phyloP scores from a whole-genome alignment of 2,797 vertebrate species.

The Neopelma chrysocephalum region DNA sequence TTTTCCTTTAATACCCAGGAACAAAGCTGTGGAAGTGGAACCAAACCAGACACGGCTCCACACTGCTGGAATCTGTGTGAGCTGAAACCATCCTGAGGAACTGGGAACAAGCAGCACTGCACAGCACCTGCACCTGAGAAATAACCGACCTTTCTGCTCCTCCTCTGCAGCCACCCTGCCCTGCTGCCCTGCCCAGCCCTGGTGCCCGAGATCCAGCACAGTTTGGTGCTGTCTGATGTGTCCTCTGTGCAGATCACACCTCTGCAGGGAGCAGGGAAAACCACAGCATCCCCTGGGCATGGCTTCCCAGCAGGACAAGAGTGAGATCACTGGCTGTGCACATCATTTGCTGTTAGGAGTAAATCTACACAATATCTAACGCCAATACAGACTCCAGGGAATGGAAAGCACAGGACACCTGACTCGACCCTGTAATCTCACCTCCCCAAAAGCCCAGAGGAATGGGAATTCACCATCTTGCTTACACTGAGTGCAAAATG shows the following conservation, averaged over 20 bases:
- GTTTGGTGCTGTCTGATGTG: fast-evolving
- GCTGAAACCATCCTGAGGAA: background rate
- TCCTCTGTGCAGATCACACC: background rate
- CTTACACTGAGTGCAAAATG: background rate
- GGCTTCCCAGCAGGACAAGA: background rate
- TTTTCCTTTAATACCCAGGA: background rate
- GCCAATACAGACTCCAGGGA: background rate
- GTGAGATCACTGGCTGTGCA: background rate
- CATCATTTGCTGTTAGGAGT: background rate
- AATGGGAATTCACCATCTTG: background rate
- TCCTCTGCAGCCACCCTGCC: background rate
- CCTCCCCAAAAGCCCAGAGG: background rate
- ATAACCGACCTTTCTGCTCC: background rate
- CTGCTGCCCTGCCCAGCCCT: background rate
- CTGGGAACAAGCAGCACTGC: background rate
- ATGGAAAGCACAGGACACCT: constrained; percentile 35
- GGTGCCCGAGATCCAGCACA: background rate
- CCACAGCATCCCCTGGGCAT: background rate
- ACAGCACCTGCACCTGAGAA: background rate
- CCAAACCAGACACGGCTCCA: background rate
- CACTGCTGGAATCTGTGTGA: background rate
- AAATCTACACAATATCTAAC: background rate
- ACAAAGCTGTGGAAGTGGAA: background rate
- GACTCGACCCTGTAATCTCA: background rate
- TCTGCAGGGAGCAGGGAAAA: background rate